A percentile compares a stretch with the other conserved stretches of the same genome.
phyloP scores from a whole-genome alignment of 2,113 vertebrate genomes.

The Triplophysa tibetana region DNA sequence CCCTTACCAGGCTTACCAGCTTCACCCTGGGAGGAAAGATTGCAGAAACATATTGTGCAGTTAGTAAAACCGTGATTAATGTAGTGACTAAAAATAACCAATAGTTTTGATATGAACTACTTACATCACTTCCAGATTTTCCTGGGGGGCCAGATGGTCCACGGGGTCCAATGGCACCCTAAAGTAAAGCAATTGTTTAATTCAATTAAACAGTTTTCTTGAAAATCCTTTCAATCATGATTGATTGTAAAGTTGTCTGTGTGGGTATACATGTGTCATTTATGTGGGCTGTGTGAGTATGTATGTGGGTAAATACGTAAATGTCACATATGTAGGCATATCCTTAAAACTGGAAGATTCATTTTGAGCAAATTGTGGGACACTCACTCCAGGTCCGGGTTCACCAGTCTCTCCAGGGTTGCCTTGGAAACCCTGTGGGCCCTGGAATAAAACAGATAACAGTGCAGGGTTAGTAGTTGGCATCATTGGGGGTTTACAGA shows the following conservation, averaged over 20 bases:
- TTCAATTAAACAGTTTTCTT: background rate
- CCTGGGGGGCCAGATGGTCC: conserved; percentile 88
- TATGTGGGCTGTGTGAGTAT: background rate
- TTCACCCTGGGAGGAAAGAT: conserved; percentile 78
- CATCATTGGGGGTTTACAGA: conserved; percentile 17
- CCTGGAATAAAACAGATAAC: conserved; percentile 70
- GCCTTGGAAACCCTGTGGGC: conserved; percentile 96
- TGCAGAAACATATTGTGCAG: background rate
- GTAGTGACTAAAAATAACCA: too few relatives aligned
- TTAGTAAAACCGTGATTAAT: background rate
- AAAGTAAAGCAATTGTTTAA: background rate
- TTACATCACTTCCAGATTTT: conserved; percentile 93
- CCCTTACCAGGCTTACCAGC: conserved; percentile 90
- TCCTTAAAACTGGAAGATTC: background rate
- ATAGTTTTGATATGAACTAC: conserved; percentile 51
- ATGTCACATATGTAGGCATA: conserved; percentile 6
- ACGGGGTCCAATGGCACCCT: conserved; percentile 92
- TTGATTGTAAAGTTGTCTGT: background rate
- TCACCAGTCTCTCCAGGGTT: conserved; percentile 89
- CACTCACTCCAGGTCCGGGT: conserved; percentile 86
- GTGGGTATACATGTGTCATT: background rate
- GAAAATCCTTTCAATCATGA: background rate
- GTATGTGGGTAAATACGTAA: conserved; percentile 3
- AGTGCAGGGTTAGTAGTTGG: conserved; percentile 26
- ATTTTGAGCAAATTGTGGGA: background rate